Evolutionary conservation across 2,888 invertebrate species (phyloP).

Genomic region (Polydrusus pterygomalis): DNA sequence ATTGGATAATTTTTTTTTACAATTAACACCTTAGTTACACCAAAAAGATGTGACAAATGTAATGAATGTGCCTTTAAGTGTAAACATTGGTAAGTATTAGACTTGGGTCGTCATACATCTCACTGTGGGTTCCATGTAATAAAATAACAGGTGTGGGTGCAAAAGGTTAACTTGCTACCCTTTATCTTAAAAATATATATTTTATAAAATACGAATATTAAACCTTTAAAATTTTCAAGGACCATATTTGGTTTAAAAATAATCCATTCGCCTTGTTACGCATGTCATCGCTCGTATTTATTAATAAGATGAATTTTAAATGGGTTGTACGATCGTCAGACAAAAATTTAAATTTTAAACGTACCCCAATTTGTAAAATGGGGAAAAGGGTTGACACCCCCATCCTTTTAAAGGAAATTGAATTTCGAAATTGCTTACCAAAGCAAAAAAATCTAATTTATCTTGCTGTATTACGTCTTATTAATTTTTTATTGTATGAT

Average conservation of each 20-base stretch:
- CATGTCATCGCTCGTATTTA: background rate
- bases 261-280: background rate
- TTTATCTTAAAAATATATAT: background rate
- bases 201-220: slow-evolving; percentile 1
- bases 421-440: slow-evolving; percentile 26
- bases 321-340: background rate
- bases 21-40: no score
- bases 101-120: no score
- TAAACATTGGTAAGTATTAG: no score
- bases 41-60: no score
- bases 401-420: slow-evolving; percentile 34
- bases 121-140: no score
- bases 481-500: slow-evolving; percentile 15
- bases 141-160: no score
- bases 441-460: slow-evolving; percentile 17
- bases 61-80: no score
- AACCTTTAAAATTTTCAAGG: background rate
- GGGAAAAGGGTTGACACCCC: slow-evolving; percentile 30
- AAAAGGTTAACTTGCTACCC: no score
- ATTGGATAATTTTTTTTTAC: no score
- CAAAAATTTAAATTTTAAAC: slow-evolving; percentile 23
- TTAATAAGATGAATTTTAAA: slow-evolving; percentile 17
- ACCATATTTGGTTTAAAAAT: background rate
- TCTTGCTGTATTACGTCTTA: background rate
- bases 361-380: slow-evolving; percentile 10